These are phyloP conservation scores for Oncorhynchus kisutch DNA, from an alignment of 2,113 vertebrate genomes.

Conservation along the genomic window DNA sequence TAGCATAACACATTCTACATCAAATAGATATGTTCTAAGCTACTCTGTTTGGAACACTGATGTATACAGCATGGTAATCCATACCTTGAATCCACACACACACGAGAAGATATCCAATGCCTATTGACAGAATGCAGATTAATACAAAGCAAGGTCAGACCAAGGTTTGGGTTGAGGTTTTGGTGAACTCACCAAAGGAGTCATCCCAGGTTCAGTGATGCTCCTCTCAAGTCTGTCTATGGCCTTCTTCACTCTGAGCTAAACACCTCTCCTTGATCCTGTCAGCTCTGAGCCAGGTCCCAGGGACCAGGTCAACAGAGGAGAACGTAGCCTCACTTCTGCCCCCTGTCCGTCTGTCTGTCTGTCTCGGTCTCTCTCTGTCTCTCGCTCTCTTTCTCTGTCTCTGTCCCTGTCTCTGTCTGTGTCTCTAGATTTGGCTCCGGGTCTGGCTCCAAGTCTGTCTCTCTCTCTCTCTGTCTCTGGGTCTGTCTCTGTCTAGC, in stretches of 20 bases:
- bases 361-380: too few species aligned
- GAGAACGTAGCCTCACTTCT: slow-evolving; percentile 41
- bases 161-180: neutral
- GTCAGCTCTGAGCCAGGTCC: slow-evolving; percentile 46
- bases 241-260: slow-evolving; percentile 45
- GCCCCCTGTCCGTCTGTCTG: too few species aligned
- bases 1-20: neutral
- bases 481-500: neutral
- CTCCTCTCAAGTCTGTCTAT: slow-evolving; percentile 49
- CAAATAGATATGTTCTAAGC: neutral
- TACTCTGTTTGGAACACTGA: neutral
- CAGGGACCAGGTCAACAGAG: slow-evolving; percentile 48
- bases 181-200: neutral
- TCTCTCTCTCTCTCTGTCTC: too few species aligned
- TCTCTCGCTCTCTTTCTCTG: too few species aligned
- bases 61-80: neutral
- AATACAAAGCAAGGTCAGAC: neutral
- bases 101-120: neutral
- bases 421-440: too few species aligned
- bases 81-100: neutral
- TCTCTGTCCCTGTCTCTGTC: too few species aligned
- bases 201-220: neutral
- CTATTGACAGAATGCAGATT: neutral
- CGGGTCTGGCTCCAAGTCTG: too few species aligned
- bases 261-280: slow-evolving; percentile 50